Percentiles rank a stretch among this genome's conserved stretches.
Evolutionary conservation across 2,888 invertebrate species (phyloP).

Genomic region (Papilio demoleus): DNA sequence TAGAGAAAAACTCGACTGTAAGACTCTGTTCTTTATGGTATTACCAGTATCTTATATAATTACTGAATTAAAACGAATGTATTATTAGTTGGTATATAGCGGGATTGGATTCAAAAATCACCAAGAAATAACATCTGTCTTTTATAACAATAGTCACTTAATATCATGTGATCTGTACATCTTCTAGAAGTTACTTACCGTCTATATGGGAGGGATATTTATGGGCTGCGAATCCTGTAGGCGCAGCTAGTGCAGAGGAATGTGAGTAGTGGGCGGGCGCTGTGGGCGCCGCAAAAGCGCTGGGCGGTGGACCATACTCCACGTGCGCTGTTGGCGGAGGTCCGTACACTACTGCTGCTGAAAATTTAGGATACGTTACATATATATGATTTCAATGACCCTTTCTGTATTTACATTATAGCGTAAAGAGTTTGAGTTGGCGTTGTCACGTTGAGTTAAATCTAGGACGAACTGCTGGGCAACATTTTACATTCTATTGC

Average conservation of each 20-base stretch:
- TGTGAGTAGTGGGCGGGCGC: slow-evolving; percentile 71
- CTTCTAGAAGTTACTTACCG: slow-evolving; percentile 59
- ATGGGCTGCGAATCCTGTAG: slow-evolving; percentile 73
- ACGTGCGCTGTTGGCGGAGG: slow-evolving; percentile 67
- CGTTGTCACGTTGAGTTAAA: too few species aligned
- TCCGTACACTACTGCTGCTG: slow-evolving; percentile 70
- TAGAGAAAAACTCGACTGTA: too few species aligned
- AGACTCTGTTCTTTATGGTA: too few species aligned
- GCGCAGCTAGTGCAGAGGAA: slow-evolving; percentile 58
- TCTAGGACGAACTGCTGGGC: too few species aligned
- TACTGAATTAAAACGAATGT: too few species aligned
- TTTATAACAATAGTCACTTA: neutral
- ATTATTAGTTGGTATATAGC: too few species aligned
- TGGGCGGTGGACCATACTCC: slow-evolving; percentile 67
- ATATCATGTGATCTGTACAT: neutral
- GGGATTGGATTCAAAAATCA: too few species aligned
- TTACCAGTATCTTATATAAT: too few species aligned
- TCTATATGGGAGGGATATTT: slow-evolving; percentile 75
- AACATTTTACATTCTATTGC: too few species aligned
- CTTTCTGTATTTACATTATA: too few species aligned
- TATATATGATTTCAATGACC: too few species aligned
- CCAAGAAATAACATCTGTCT: neutral
- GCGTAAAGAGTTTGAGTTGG: too few species aligned
- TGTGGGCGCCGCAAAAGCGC: slow-evolving; percentile 72
- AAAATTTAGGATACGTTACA: slow-evolving; percentile 1